A percentile compares a stretch with the other conserved stretches of the same genome.
These are phyloP conservation scores for Rhadinocentrus ornatus DNA, from an alignment of 2,797 vertebrate species.

Conservation along the genomic window DNA sequence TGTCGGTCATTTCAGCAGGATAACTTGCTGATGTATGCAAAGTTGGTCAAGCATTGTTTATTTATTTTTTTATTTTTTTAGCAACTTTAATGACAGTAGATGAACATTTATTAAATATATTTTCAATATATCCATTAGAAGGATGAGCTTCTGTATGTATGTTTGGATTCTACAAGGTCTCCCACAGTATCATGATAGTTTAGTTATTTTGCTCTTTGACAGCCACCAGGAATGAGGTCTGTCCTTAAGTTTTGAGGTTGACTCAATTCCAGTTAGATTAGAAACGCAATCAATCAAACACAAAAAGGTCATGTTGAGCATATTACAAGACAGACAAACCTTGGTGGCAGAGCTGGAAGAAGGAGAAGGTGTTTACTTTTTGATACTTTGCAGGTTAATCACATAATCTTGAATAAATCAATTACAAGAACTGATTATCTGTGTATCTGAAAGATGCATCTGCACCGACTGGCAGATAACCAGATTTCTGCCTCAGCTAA, in stretches of 20 bases:
- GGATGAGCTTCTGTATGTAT: neutral
- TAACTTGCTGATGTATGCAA: neutral
- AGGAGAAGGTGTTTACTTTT: neutral
- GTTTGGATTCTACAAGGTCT: too few species aligned
- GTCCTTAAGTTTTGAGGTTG: too few species aligned
- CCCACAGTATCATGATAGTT: too few species aligned
- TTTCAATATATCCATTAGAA: neutral
- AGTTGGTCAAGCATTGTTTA: neutral
- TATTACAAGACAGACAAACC: neutral
- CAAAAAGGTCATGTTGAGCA: too few species aligned
- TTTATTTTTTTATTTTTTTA: neutral
- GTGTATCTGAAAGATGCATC: neutral
- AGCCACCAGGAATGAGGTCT: too few species aligned
- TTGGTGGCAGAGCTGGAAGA: neutral
- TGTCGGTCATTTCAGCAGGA: neutral
- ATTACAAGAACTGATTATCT: constrained; percentile 1
- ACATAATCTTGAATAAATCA: constrained; percentile 1
- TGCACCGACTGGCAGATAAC: neutral
- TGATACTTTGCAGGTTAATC: neutral
- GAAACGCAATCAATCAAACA: too few species aligned
- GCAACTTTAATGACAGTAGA: neutral
- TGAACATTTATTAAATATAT: neutral
- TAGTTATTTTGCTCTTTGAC: too few species aligned
- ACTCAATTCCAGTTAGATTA: too few species aligned
- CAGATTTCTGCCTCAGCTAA: neutral